Conservation (phyloP, 2,797 vertebrate genomes). For the Threskiornis aethiopicus region DNA sequence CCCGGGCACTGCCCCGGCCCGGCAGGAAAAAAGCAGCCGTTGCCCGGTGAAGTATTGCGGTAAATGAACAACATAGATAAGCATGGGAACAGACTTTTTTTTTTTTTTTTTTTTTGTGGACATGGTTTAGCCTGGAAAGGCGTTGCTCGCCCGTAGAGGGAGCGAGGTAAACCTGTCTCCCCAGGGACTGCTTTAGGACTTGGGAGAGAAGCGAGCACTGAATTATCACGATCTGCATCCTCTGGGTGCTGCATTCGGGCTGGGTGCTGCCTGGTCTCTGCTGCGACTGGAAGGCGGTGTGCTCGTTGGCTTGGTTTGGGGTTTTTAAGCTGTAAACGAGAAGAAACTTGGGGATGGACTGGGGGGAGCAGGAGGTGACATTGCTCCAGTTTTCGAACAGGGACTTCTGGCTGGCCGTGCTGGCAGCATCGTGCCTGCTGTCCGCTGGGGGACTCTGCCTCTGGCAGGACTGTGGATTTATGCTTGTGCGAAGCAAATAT, state of each 20-base stretch:
- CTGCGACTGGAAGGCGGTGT: neutral
- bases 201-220: neutral
- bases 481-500: neutral
- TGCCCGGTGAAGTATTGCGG: rapidly evolving
- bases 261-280: neutral
- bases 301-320: neutral
- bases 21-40: neutral
- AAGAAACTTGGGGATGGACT: neutral
- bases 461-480: neutral
- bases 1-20: rapidly evolving
- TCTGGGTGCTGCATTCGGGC: rapidly evolving
- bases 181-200: neutral
- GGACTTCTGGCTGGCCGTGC: neutral
- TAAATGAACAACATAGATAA: neutral
- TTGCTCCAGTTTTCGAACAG: rapidly evolving
- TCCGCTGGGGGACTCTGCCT: neutral
- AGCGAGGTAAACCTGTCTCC: neutral
- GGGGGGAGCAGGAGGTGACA: neutral
- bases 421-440: neutral
- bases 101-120: rapidly evolving
- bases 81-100: neutral
- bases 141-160: neutral
- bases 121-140: neutral
- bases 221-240: rapidly evolving
- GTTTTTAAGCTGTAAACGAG: neutral